Conservation (phyloP, 2,113 vertebrate species). For the Colius striatus region DNA sequence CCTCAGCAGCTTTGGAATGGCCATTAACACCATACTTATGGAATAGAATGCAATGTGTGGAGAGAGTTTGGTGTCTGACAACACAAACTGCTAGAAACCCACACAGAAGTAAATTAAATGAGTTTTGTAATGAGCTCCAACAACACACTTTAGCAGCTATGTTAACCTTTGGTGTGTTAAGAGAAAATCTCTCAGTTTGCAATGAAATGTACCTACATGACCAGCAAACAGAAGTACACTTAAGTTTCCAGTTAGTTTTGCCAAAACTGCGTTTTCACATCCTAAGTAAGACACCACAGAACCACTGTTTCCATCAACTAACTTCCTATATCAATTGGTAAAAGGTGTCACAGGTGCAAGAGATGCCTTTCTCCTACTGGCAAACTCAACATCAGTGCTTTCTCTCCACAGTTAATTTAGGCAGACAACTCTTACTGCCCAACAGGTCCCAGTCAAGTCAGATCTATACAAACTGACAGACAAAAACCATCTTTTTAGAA, state of each 20-base stretch:
- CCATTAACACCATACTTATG: background rate
- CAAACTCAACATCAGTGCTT: background rate
- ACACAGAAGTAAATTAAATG: background rate
- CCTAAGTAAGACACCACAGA: background rate
- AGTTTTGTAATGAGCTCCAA: background rate
- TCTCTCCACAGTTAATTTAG: background rate
- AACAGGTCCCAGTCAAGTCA: background rate
- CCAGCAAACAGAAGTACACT: background rate
- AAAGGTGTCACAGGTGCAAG: background rate
- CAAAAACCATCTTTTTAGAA: background rate
- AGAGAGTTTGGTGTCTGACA: background rate
- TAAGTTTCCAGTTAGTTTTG: background rate
- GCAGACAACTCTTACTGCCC: background rate
- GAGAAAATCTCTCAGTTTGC: background rate
- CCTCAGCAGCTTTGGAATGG: conserved; percentile 46
- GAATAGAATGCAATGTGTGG: background rate
- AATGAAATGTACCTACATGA: accelerated
- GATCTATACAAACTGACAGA: background rate
- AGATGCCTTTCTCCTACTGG: background rate
- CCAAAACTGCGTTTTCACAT: background rate
- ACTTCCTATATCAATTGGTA: background rate
- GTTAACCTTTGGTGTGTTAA: background rate
- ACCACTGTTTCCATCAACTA: background rate
- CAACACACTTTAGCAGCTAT: background rate
- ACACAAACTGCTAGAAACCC: background rate